Evolutionary conservation across 2,113 vertebrate species (phyloP), one percentile per base, ranked within the genome.

Genomic region (Mesitornis unicolor): DNA sequence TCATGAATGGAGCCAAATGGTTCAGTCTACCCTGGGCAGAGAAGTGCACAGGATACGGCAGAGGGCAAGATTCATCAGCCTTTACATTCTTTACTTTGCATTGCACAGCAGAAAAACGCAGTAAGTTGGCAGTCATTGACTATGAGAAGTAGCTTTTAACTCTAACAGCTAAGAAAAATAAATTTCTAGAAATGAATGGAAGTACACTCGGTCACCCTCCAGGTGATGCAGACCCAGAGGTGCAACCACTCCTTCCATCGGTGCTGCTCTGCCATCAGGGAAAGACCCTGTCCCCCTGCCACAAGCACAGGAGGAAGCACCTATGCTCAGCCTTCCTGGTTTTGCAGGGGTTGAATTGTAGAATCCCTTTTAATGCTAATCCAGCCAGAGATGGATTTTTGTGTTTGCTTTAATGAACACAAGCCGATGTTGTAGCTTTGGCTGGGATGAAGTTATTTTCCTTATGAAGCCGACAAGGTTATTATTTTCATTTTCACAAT

Each of bases 41-140:
- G 35, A 60, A 76, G 40, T 4, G 8, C 40, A 28, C 0, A 0
- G 26, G 57, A 22, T 10, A 22, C 0, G 7, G 51, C 50, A 42
- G 28, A 25, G n/a, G n/a, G 18, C 38, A 53, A 33, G 10, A 65
- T 28, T 42, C 50, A 13, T 53, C 12, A 48, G 31, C 38, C 21
- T 24, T 35, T 22, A 13, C 4, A 11, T 38, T 56, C 11, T 31
- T 69, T 43, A 40, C 33, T 89, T 64, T 29, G 31, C 2, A 2
- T 21, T 33, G 38, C 20, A 21, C 63, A n/a, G 9, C 43, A 70
- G 69, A 59, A 31, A 35, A 45, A 9, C 9, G 29, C 40, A 11
- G 2, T 16, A 19, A 45, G 20, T 16, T 70, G 29, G 25, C 8
- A 54, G 18, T 19, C 26, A 40, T 8, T 59, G 56, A 47, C 38